These are phyloP conservation scores for Macaca fascicularis DNA, from an alignment of 2,113 vertebrate genomes.

Conservation along the genomic window T2T-MFA8v1.1 NC_088394.1:57249501-57250000, in stretches of 20 bases:
- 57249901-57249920: conserved; percentile 94
- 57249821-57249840: conserved; percentile 74
- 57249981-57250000: conserved; percentile 73
- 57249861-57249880: conserved; percentile 88
- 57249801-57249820: conserved; percentile 74
- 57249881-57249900: conserved; percentile 90
- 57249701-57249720: background rate
- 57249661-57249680: conserved; percentile 41
- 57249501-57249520: background rate
- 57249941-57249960: conserved; percentile 88
- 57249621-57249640: background rate
- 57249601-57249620: background rate
- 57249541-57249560: background rate
- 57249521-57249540: background rate
- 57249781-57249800: background rate
- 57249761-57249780: background rate
- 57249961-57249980: conserved; percentile 84
- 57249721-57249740: conserved; percentile 38
- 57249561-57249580: background rate
- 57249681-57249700: conserved; percentile 38
- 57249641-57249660: background rate
- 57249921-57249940: conserved; percentile 91
- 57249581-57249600: background rate
- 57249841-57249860: conserved; percentile 84
- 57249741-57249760: conserved; percentile 31